These are phyloP conservation scores for Lacerta agilis DNA, from an alignment of 2,797 vertebrate species.

Conservation along the genomic window DNA sequence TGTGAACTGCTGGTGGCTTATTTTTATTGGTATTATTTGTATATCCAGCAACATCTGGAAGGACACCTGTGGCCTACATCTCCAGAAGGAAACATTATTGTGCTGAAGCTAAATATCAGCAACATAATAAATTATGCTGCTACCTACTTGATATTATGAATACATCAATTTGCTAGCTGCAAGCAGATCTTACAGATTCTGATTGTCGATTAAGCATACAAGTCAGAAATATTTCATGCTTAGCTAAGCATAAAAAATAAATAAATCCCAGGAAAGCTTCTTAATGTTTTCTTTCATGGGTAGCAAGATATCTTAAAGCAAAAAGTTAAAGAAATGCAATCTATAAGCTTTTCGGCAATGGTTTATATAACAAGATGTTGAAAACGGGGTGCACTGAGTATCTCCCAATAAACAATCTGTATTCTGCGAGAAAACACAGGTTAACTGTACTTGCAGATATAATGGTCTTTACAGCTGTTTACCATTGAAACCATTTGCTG, in stretches of 20 bases:
- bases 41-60: no score
- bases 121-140: constrained; percentile 37
- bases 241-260: constrained; percentile 23
- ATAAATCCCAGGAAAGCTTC: constrained; percentile 35
- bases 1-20: no score
- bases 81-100: not conserved
- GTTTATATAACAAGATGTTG: constrained; percentile 25
- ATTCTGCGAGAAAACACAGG: constrained; percentile 65
- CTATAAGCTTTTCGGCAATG: constrained; percentile 73
- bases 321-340: constrained; percentile 82
- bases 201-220: constrained; percentile 59
- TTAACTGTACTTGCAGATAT: constrained; percentile 71
- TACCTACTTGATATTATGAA: constrained; percentile 50
- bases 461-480: constrained; percentile 51
- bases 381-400: constrained; percentile 65
- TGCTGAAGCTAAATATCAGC: not conserved
- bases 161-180: constrained; percentile 51
- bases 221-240: constrained; percentile 51
- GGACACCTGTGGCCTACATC: not conserved
- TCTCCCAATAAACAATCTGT: constrained; percentile 66
- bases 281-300: constrained; percentile 48
- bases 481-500: constrained; percentile 47
- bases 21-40: no score
- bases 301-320: constrained; percentile 75
- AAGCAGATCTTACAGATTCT: constrained; percentile 51